Base-by-base conservation (phyloP, 2,113 vertebrate species). In the Microcebus ravelobensis region DNA sequence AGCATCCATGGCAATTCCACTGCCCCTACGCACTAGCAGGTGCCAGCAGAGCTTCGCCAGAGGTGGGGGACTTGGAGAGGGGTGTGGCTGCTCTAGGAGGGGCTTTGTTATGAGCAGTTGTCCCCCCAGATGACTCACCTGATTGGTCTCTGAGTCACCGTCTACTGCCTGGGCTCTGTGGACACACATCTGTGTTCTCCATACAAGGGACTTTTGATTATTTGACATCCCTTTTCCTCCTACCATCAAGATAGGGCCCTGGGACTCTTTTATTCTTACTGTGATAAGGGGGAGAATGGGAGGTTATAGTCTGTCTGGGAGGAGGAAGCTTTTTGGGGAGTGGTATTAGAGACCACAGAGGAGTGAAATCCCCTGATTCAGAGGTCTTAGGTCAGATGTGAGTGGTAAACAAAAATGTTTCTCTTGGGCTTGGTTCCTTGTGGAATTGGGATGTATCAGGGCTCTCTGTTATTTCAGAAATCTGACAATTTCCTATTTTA, bases 61-160 rank as follows among this genome's bases (percentile, higher is more conserved):
- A 52, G 27, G 27, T 11, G 39, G 39, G 8, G 61, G 74, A 45
- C 59, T 42, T 65, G 59, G 61, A 36, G 20, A 68, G 83, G 45
- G 29, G 34, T 10, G 6, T 0, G 42, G 55, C n/a, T 77, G 13
- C n/a, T 84, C 50, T 13, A 29, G 36, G 81, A 20, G 52, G 52
- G 61, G 13, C 59, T 57, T 61, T 88, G 82, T 63, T 31, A 34
- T 23, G 3, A 52, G 77, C 36, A 8, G n/a, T 23, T 29, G 15
- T 29, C 11, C 27, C 21, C 27, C 12, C 6, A 21, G 1, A 48
- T 86, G 90, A 89, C 94, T 96, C 87, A 90, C 92, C 63, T 61
- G 94, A 21, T 2, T 59, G 29, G 61, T 48, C n/a, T 88, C 90
- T 88, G 97, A 95, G 84, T 94, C 92, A 76, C 68, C 65, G 39